Conservation (phyloP, 2,113 vertebrate genomes). For the Gallinago jamesoni region DNA sequence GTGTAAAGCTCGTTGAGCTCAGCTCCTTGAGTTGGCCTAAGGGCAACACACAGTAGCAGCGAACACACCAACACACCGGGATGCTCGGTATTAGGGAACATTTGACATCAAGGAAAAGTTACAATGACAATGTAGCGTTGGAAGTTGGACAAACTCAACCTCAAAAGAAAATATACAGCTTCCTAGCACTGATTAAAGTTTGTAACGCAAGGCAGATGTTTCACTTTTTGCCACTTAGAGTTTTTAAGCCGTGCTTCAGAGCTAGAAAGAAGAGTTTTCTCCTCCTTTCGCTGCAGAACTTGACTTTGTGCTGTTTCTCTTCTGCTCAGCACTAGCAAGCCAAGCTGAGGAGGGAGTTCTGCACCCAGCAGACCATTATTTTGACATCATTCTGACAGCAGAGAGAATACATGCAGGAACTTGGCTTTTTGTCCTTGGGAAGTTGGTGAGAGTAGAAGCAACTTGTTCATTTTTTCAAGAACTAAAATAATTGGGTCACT, state of each 20-base stretch:
- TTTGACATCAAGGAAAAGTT: neutral
- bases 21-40: neutral
- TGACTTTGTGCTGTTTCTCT: neutral
- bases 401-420: neutral
- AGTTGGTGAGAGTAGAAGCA: neutral
- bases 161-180: neutral
- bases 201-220: neutral
- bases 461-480: neutral
- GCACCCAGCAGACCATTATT: neutral
- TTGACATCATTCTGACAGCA: neutral
- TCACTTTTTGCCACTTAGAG: neutral
- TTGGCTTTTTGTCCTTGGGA: slow-evolving; percentile 27
- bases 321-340: neutral
- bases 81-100: neutral
- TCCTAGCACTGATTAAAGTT: neutral
- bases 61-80: neutral
- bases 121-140: neutral
- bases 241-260: neutral
- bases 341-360: neutral
- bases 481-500: slow-evolving; percentile 51
- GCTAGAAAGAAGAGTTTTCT: neutral
- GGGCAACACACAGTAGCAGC: neutral
- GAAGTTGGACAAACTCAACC: neutral
- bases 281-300: neutral
- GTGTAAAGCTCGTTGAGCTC: neutral